Percentiles rank a stretch among this genome's conserved stretches.
phyloP scores from a whole-genome alignment of 2,888 invertebrate genomes.

The Cataglyphis cursor region DNA sequence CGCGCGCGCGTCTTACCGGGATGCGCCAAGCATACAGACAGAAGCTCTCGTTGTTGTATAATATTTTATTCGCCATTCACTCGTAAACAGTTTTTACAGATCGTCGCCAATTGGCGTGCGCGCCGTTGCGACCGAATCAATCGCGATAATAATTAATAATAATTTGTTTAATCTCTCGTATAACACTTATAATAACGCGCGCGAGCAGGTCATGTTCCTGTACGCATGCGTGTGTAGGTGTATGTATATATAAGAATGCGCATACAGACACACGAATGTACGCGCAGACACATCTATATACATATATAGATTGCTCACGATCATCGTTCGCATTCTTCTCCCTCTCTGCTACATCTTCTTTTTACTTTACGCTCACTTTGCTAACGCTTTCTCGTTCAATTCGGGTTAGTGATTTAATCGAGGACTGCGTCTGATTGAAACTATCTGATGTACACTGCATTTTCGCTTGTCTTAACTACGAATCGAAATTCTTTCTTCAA shows the following conservation, averaged over 20 bases:
- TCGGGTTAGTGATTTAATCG: constrained; percentile 41
- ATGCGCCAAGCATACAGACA: constrained; percentile 16
- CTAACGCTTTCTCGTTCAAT: constrained; percentile 36
- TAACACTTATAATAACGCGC: constrained; percentile 81
- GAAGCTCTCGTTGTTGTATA: constrained; percentile 71
- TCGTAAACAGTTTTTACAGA: constrained; percentile 81
- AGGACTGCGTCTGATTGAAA: constrained; percentile 4
- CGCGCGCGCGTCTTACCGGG: not conserved
- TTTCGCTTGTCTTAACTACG: not conserved
- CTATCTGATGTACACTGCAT: not conserved
- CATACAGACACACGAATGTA: constrained; percentile 47
- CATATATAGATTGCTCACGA: constrained; percentile 80
- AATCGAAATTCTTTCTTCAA: not conserved
- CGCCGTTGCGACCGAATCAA: constrained; percentile 74
- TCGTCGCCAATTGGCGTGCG: constrained; percentile 70
- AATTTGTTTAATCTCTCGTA: constrained; percentile 80
- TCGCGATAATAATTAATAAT: constrained; percentile 80
- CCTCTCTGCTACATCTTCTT: constrained; percentile 26
- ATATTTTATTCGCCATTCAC: constrained; percentile 81
- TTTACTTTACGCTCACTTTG: constrained; percentile 12
- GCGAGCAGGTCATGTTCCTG: constrained; percentile 44
- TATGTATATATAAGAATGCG: constrained; percentile 62
- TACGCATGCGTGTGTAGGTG: constrained; percentile 47
- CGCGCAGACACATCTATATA: constrained; percentile 64
- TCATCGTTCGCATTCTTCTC: constrained; percentile 59